Percentiles rank a stretch among this genome's conserved stretches.
Conservation (phyloP, 2,797 vertebrate species). For the Rhabdomys pumilio region DNA sequence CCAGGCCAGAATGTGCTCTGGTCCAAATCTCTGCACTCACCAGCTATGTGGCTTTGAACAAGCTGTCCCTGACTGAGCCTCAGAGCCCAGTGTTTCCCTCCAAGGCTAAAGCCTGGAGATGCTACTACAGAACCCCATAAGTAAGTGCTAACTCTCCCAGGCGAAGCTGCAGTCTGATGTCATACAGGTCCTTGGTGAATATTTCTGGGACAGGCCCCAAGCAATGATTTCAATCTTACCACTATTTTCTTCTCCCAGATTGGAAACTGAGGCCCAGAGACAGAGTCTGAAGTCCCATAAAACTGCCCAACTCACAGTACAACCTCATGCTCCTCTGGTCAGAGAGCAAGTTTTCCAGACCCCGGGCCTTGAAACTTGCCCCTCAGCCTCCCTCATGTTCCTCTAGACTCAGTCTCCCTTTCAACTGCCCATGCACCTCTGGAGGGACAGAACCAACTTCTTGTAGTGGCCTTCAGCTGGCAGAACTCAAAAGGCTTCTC, state of each 20-base stretch:
- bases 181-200: background rate
- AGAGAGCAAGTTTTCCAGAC: conserved; percentile 38
- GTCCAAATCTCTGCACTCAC: background rate
- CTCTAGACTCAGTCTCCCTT: conserved; percentile 1
- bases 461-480: background rate
- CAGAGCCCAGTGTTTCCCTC: background rate
- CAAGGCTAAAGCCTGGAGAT: background rate
- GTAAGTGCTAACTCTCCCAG: background rate
- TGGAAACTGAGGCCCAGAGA: background rate
- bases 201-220: background rate
- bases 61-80: background rate
- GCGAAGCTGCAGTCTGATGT: accelerated
- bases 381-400: background rate
- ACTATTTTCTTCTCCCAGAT: background rate
- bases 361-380: background rate
- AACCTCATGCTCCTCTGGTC: background rate
- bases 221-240: background rate
- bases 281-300: background rate
- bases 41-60: background rate
- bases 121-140: background rate
- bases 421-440: background rate
- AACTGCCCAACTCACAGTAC: background rate
- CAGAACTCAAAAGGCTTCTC: conserved; percentile 13
- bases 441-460: background rate
- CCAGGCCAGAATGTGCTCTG: background rate